Conservation (phyloP, 2,113 vertebrate genomes). For the Ophiodon elongatus region DNA sequence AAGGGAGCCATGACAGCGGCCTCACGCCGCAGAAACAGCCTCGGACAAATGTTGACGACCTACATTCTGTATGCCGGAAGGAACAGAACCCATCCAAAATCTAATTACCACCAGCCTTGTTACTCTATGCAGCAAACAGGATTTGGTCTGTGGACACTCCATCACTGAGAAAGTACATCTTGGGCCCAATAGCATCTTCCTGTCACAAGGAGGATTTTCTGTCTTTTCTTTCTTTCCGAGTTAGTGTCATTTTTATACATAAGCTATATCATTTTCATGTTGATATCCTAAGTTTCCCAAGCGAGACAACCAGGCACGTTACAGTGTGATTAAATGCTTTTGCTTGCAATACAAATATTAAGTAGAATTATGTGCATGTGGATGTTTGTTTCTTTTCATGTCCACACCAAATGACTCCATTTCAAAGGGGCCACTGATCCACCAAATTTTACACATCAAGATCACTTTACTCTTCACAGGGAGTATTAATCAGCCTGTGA, state of each 20-base stretch:
- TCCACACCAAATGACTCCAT: background rate
- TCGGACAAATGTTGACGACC: conserved; percentile 46
- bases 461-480: background rate
- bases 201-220: background rate
- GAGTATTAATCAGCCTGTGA: background rate
- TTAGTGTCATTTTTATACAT: background rate
- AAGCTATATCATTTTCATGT: background rate
- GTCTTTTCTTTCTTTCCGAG: background rate
- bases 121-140: conserved; percentile 32
- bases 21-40: conserved; percentile 36
- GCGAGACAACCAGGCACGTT: background rate
- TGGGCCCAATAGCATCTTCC: conserved; percentile 28
- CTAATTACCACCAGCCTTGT: conserved; percentile 56
- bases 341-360: background rate
- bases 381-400: background rate
- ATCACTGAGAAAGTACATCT: conserved; percentile 36
- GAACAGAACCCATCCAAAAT: conserved; percentile 57
- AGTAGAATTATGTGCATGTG: background rate
- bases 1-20: conserved; percentile 33
- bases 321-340: background rate
- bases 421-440: background rate
- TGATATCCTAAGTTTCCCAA: background rate
- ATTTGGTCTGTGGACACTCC: conserved; percentile 38
- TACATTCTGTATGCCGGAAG: conserved; percentile 57
- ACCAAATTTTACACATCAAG: background rate